Evolutionary conservation across 2,113 vertebrate genomes (phyloP), one percentile per base, ranked within the genome.

Genomic region (Triplophysa siluroides): DNA sequence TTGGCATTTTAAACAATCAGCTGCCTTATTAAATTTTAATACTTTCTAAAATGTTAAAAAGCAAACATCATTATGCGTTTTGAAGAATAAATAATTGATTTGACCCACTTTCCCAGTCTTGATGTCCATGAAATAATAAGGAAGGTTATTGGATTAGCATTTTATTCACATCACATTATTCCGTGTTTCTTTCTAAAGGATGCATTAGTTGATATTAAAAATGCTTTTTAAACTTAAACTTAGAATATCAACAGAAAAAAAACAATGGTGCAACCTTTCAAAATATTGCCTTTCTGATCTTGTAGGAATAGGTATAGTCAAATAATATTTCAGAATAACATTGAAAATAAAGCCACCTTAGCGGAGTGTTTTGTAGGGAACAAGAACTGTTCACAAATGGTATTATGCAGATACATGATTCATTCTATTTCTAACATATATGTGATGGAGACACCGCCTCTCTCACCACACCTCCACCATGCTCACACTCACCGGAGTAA

Each of bases 41-140:
- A 19, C 26, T 60, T 58, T 73, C 29, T 73, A 21, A 73, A 60
- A 74, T 29, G 61, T 63, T 63, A 5, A 70, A 70, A 70, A 43
- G 29, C 71, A 61, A 74, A 74, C 71, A 45, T 23, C 29, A n/a
- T 4, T 14, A 58, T 18, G n/a, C 2, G n/a, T 74, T 33, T 58
- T 9, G 29, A 45, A 24, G 54, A 23, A 74, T 43, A 43, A 61
- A 61, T 74, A 23, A 61, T 61, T 58, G 33, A 60, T 61, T n/a
- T 23, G n/a, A 43, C 12, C 29, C 6, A 16, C 58, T 38, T 56
- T 29, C 47, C n/a, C 23, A 74, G 41, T 82, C 81, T 74, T 78
- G 74, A 67, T 21, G 67, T 84, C 52, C 81, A 0, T 79, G 76
- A 82, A 56, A 62, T 56, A 84, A 77, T 83, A 62, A 45, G 65